Evolutionary conservation across 2,888 invertebrate genomes (phyloP).

Genomic region (Sympetrum striolatum): DNA sequence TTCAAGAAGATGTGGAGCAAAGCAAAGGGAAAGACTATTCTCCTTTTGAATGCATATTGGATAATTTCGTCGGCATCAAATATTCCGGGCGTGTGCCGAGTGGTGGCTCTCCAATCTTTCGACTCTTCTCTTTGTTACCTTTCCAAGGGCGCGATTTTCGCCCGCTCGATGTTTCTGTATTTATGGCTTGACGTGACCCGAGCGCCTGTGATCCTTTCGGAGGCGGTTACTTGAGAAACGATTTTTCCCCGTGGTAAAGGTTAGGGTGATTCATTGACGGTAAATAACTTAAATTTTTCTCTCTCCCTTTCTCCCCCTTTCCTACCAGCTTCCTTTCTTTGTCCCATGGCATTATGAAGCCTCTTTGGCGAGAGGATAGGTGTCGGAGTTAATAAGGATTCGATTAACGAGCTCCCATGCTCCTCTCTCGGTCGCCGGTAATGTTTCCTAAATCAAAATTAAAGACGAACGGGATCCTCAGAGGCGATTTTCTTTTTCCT

Average conservation of each 20-base stretch:
- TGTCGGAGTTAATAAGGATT: neutral
- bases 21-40: neutral
- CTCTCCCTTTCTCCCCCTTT: neutral
- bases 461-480: no score
- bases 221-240: neutral
- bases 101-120: neutral
- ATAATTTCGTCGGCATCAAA: constrained; percentile 25
- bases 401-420: neutral
- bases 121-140: neutral
- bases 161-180: constrained; percentile 10
- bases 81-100: constrained; percentile 4
- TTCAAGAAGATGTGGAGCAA: neutral
- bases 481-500: no score
- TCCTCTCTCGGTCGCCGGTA: neutral
- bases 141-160: neutral
- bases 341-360: neutral
- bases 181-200: constrained; percentile 34
- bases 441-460: neutral
- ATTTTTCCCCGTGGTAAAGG: neutral
- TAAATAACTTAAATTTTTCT: neutral
- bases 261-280: neutral
- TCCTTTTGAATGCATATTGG: constrained; percentile 34
- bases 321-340: neutral
- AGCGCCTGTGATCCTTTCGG: constrained; percentile 3
- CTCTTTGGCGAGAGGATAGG: neutral